Percentiles rank a stretch among this genome's conserved stretches.
Evolutionary conservation across 2,888 invertebrate species (phyloP).

Genomic region (Lasioglossum figueresi): DNA sequence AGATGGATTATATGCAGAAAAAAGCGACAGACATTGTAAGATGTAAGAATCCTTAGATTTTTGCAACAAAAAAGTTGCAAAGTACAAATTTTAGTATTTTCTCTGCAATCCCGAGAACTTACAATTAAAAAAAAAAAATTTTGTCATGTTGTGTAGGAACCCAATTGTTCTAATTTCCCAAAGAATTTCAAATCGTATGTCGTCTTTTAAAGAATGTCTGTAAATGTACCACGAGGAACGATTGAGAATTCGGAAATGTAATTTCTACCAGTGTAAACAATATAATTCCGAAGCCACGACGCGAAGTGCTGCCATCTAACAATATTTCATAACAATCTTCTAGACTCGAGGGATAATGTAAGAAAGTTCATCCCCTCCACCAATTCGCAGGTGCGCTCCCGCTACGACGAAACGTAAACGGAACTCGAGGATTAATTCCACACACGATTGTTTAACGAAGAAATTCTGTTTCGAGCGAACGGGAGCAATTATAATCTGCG

Average conservation of each 20-base stretch:
- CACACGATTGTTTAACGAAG: background rate
- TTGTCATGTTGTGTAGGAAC: too few relatives aligned
- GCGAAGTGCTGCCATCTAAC: conserved; percentile 64
- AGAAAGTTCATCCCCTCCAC: conserved; percentile 26
- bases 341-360: conserved; percentile 51
- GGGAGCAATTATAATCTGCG: background rate
- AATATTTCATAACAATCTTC: conserved; percentile 58
- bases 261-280: conserved; percentile 39
- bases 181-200: too few relatives aligned
- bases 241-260: conserved; percentile 25
- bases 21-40: too few relatives aligned
- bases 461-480: background rate
- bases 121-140: too few relatives aligned
- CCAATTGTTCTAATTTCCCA: too few relatives aligned
- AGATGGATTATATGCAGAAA: too few relatives aligned
- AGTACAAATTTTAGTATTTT: too few relatives aligned
- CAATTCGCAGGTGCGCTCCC: conserved; percentile 47
- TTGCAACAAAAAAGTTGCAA: too few relatives aligned
- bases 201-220: background rate
- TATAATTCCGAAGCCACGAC: conserved; percentile 10
- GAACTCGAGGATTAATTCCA: conserved; percentile 7
- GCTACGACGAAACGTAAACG: conserved; percentile 3
- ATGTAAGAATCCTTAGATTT: too few relatives aligned
- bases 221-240: background rate
- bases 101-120: too few relatives aligned